Conservation (phyloP, 2,888 invertebrate genomes). For the Limenitis arthemis region DNA sequence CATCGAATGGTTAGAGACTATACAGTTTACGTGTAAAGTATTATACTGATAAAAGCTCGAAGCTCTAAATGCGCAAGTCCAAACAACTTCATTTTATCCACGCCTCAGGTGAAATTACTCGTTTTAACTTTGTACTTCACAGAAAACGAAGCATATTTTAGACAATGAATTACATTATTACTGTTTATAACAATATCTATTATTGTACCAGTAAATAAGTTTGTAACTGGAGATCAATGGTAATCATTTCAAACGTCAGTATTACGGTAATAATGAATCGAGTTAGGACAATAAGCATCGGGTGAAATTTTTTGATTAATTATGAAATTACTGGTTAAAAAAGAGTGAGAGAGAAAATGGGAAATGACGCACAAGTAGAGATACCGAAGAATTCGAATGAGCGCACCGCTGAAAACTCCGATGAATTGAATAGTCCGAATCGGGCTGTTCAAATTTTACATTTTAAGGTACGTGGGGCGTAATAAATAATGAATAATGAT, state of each 20-base stretch:
- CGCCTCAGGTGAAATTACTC: slow-evolving; percentile 46
- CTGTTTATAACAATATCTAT: neutral
- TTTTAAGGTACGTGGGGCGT: slow-evolving; percentile 42
- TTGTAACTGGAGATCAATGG: neutral
- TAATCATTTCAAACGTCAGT: slow-evolving; percentile 9
- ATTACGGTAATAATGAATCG: slow-evolving; percentile 22
- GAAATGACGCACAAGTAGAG: slow-evolving; percentile 65
- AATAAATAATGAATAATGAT: slow-evolving; percentile 12
- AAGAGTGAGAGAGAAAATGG: slow-evolving; percentile 54
- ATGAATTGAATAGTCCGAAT: slow-evolving; percentile 44
- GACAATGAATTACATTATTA: slow-evolving; percentile 7
- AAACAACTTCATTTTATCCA: slow-evolving; percentile 66
- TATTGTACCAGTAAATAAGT: neutral
- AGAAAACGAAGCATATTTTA: slow-evolving; percentile 32
- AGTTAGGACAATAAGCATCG: slow-evolving; percentile 13
- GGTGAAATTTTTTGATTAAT: slow-evolving; percentile 35
- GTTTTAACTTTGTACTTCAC: slow-evolving; percentile 40
- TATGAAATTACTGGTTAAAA: slow-evolving; percentile 42
- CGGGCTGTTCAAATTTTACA: slow-evolving; percentile 50
- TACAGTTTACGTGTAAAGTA: neutral
- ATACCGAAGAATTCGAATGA: slow-evolving; percentile 54
- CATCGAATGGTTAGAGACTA: too few relatives aligned
- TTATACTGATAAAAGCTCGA: slow-evolving; percentile 5
- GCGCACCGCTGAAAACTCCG: slow-evolving; percentile 45
- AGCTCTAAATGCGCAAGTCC: slow-evolving; percentile 55